Conservation (phyloP, 1,140 invertebrate species). For the Myzus persicae region DNA sequence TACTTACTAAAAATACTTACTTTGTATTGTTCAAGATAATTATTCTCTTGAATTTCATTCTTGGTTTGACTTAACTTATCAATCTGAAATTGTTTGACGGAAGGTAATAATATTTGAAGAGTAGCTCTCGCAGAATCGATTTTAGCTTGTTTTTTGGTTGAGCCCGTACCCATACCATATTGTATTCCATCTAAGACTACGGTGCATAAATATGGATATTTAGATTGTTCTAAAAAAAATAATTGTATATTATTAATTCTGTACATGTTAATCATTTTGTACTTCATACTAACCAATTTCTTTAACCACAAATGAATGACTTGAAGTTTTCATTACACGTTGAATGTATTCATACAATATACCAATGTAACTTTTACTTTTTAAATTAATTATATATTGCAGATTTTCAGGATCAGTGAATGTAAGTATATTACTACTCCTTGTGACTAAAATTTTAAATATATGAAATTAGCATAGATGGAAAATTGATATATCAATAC, state of each 20-base stretch:
- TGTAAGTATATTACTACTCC: slow-evolving; percentile 65
- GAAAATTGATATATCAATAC: background rate
- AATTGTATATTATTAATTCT: background rate
- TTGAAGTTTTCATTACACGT: slow-evolving; percentile 87
- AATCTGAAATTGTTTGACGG: slow-evolving; percentile 72
- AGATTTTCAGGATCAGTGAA: slow-evolving; percentile 72
- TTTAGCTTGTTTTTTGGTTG: slow-evolving; percentile 95
- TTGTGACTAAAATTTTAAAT: slow-evolving; percentile 67
- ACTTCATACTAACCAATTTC: slow-evolving; percentile 74
- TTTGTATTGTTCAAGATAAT: slow-evolving; percentile 22
- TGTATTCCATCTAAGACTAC: slow-evolving; percentile 90
- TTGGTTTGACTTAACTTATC: background rate
- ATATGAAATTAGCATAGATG: slow-evolving; percentile 67
- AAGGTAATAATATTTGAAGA: slow-evolving; percentile 90
- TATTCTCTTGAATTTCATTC: slow-evolving; percentile 30
- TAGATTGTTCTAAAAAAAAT: slow-evolving; percentile 80
- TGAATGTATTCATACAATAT: slow-evolving; percentile 97
- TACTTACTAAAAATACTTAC: slow-evolving; percentile 50
- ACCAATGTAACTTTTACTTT: slow-evolving; percentile 92
- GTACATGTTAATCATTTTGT: background rate
- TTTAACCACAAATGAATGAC: slow-evolving; percentile 88
- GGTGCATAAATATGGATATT: slow-evolving; percentile 90
- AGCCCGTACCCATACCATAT: slow-evolving; percentile 91
- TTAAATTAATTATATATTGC: slow-evolving; percentile 89
- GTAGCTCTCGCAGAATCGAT: slow-evolving; percentile 88